Evolutionary conservation across 2,113 vertebrate genomes (phyloP).

Genomic region (Hemiscyllium ocellatum): DNA sequence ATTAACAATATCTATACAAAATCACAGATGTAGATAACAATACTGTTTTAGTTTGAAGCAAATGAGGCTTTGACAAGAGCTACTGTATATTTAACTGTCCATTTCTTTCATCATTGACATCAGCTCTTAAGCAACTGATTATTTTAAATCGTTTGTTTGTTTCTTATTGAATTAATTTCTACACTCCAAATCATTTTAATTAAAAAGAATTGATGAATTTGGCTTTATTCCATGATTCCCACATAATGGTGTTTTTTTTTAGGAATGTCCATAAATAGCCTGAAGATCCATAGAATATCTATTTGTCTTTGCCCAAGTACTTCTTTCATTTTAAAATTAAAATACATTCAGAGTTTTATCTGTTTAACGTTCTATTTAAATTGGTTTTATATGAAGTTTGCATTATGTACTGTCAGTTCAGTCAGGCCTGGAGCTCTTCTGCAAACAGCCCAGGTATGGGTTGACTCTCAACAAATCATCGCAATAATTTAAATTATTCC

Average conservation of each 20-base stretch:
- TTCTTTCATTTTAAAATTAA: background rate
- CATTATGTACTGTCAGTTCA: background rate
- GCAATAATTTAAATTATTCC: background rate
- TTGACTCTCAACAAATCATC: background rate
- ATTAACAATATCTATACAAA: constrained; percentile 43
- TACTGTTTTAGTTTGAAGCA: constrained; percentile 17
- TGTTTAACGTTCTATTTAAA: background rate
- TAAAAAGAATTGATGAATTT: background rate
- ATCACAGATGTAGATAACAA: background rate
- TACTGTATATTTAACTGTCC: constrained; percentile 41
- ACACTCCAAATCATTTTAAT: background rate
- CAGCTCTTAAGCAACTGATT: constrained; percentile 15
- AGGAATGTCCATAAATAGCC: background rate
- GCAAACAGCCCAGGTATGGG: background rate
- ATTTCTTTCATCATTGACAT: constrained; percentile 29
- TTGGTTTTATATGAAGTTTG: background rate
- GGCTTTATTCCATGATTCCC: background rate
- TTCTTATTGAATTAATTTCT: constrained; percentile 27
- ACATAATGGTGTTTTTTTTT: background rate
- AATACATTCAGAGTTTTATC: background rate
- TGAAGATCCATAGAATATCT: background rate
- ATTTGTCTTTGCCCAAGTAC: background rate
- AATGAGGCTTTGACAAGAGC: constrained; percentile 74
- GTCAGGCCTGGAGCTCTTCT: background rate
- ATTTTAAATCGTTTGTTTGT: constrained; percentile 28